phyloP scores from a whole-genome alignment of 2,797 vertebrate species.

The Chaenodraco wilsoni region DNA sequence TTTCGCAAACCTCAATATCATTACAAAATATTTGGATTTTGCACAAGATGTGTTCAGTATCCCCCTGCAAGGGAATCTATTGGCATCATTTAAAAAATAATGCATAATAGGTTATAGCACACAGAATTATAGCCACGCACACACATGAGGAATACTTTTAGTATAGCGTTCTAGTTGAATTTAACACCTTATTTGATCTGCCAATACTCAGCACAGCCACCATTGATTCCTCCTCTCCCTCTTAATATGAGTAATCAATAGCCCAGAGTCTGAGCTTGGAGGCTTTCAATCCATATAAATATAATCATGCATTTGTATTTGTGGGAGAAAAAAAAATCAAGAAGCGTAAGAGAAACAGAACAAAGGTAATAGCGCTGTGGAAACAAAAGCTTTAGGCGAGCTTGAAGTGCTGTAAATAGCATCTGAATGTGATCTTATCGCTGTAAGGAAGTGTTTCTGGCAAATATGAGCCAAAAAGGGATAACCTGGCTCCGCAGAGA shows the following conservation, averaged over 20 bases:
- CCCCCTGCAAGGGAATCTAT: neutral
- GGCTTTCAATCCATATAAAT: slow-evolving; percentile 79
- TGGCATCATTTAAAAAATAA: slow-evolving; percentile 6
- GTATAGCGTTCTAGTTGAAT: slow-evolving; percentile 50
- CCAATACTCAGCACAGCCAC: slow-evolving; percentile 50
- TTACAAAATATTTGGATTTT: neutral
- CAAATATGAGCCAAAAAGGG: slow-evolving; percentile 66
- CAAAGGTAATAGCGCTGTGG: slow-evolving; percentile 56
- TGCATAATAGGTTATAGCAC: neutral
- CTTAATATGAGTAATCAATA: slow-evolving; percentile 80
- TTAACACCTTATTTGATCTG: slow-evolving; percentile 72
- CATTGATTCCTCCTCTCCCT: slow-evolving; percentile 71
- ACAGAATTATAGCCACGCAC: neutral
- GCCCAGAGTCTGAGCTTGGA: slow-evolving; percentile 59
- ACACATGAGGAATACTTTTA: slow-evolving; percentile 30
- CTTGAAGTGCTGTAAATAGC: slow-evolving; percentile 73
- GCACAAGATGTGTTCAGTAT: neutral
- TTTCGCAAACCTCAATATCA: slow-evolving; percentile 10
- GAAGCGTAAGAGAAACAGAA: slow-evolving; percentile 44
- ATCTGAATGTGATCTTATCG: slow-evolving; percentile 74
- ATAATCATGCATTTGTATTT: slow-evolving; percentile 79
- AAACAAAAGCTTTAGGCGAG: slow-evolving; percentile 60
- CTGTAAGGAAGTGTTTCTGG: slow-evolving; percentile 70
- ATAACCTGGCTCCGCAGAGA: slow-evolving; percentile 62
- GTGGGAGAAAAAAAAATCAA: slow-evolving; percentile 60